Evolutionary conservation across 2,113 vertebrate genomes (phyloP).

Genomic region (Podarcis cretensis): DNA sequence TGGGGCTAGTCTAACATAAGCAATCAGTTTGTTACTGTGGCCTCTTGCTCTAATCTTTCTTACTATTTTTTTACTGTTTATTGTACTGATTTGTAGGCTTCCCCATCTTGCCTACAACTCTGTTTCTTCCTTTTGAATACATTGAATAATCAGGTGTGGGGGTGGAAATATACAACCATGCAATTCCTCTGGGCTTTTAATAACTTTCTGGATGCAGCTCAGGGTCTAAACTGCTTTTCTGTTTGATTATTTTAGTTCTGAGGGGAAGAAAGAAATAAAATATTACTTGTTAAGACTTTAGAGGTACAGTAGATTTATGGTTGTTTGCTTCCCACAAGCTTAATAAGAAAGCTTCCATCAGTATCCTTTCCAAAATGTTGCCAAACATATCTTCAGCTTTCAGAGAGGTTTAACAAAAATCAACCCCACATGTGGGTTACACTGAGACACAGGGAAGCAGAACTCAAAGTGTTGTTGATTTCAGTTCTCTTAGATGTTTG

Average conservation of each 20-base stretch:
- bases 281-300: constrained; percentile 11
- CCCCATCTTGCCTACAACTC: background rate
- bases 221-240: background rate
- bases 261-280: background rate
- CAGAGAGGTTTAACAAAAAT: background rate
- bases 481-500: background rate
- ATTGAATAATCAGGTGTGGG: background rate
- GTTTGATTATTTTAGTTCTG: background rate
- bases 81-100: background rate
- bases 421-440: background rate
- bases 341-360: constrained; percentile 4
- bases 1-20: background rate
- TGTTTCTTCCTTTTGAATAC: background rate
- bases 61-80: background rate
- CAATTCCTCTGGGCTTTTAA: background rate
- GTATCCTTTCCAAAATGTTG: background rate
- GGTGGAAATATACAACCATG: background rate
- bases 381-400: background rate
- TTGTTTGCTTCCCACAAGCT: constrained; percentile 9
- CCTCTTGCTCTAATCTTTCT: background rate
- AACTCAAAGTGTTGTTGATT: background rate
- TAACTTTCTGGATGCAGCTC: background rate
- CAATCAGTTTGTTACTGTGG: background rate
- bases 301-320: background rate
- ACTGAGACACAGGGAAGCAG: constrained; percentile 17